Conservation (phyloP, 2,113 vertebrate species). For the Oreochromis aureus region DNA sequence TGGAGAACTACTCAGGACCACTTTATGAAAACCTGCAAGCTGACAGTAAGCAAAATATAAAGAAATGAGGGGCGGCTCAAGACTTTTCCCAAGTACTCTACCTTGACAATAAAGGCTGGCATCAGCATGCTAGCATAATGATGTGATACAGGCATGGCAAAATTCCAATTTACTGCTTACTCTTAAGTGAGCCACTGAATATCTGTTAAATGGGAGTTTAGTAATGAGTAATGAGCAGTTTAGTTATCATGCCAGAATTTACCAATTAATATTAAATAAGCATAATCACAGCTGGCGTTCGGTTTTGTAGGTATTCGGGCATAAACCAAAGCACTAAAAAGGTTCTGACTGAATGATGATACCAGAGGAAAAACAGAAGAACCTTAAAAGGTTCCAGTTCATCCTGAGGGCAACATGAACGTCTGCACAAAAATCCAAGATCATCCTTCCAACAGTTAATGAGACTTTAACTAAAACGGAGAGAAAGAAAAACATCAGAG, state of each 20-base stretch:
- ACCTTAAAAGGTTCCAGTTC: background rate
- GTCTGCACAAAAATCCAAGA: background rate
- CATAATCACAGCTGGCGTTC: background rate
- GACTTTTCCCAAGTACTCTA: background rate
- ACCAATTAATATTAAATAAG: background rate
- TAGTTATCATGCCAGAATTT: background rate
- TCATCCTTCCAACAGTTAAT: background rate
- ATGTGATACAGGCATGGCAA: background rate
- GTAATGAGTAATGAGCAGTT: background rate
- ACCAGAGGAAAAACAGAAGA: background rate
- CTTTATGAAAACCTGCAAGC: background rate
- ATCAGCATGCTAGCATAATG: background rate
- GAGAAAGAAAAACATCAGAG: background rate
- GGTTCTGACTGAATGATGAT: background rate
- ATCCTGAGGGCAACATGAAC: background rate
- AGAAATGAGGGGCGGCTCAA: background rate
- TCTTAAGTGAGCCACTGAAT: background rate
- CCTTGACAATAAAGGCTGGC: background rate
- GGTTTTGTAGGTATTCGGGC: background rate
- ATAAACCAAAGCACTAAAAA: background rate
- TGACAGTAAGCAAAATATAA: background rate
- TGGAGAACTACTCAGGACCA: background rate
- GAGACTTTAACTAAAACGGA: background rate
- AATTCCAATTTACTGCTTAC: background rate
- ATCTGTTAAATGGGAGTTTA: background rate